Conservation (phyloP, 2,113 vertebrate species). For the Rhagologus leucostigma region DNA sequence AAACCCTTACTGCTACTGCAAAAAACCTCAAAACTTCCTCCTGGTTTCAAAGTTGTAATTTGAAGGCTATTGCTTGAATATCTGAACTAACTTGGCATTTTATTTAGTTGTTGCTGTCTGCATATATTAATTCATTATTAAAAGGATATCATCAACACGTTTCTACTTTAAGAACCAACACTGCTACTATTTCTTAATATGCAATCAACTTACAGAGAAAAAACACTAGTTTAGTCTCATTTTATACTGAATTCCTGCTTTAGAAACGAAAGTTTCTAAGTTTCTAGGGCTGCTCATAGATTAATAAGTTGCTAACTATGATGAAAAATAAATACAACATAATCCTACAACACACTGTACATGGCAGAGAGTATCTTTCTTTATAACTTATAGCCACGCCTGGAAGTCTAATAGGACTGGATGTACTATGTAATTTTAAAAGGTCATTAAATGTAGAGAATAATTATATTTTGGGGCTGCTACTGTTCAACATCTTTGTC, state of each 20-base stretch:
- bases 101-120: not conserved
- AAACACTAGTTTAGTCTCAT: not conserved
- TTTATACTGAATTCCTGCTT: not conserved
- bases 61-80: not conserved
- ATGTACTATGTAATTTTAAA: not conserved
- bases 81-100: not conserved
- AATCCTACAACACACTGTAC: not conserved
- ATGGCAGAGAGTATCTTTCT: not conserved
- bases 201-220: not conserved
- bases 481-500: not conserved
- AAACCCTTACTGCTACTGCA: not conserved
- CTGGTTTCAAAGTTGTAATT: not conserved
- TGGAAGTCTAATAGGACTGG: not conserved
- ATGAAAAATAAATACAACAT: not conserved
- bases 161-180: not conserved
- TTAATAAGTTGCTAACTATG: not conserved
- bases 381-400: not conserved
- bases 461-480: not conserved
- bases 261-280: not conserved
- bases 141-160: not conserved
- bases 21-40: not conserved
- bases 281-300: not conserved
- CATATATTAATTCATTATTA: not conserved
- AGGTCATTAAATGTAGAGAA: not conserved
- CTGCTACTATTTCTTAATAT: not conserved